phyloP scores from a whole-genome alignment of 2,888 invertebrate genomes.

The Drosophila prolongata region DNA sequence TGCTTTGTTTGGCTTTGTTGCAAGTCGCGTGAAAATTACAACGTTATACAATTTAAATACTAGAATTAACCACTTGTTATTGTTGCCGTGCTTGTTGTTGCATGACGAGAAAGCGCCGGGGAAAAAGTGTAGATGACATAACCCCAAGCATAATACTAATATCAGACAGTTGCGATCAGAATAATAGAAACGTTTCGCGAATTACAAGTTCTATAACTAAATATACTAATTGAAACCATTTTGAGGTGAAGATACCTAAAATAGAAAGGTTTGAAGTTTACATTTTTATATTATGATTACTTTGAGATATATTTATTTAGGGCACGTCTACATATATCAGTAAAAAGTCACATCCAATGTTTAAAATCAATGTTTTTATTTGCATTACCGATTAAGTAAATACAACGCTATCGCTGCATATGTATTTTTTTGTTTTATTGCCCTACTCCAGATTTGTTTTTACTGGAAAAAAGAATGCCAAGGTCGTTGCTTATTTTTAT shows the following conservation, averaged over 20 bases:
- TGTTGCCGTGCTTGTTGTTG: constrained; percentile 46
- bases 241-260: too few species aligned
- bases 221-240: too few species aligned
- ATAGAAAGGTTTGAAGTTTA: too few species aligned
- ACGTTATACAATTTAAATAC: constrained; percentile 63
- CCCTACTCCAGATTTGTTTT: constrained; percentile 26
- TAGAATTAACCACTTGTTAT: constrained; percentile 49
- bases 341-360: constrained; percentile 5
- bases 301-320: background rate
- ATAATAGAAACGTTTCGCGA: background rate
- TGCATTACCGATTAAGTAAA: constrained; percentile 3
- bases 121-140: constrained; percentile 59
- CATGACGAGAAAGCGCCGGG: constrained; percentile 41
- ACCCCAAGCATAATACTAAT: constrained; percentile 29
- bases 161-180: constrained; percentile 2
- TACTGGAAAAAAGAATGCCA: constrained; percentile 26
- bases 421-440: constrained; percentile 2
- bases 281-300: too few species aligned
- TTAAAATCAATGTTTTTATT: constrained; percentile 6
- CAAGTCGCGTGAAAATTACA: constrained; percentile 63
- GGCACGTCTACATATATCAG: background rate
- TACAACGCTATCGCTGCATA: constrained; percentile 1
- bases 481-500: constrained; percentile 28
- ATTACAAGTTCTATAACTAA: too few species aligned
- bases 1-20: constrained; percentile 37